Conservation (phyloP, 2,113 vertebrate species). For the Physeter macrocephalus region DNA sequence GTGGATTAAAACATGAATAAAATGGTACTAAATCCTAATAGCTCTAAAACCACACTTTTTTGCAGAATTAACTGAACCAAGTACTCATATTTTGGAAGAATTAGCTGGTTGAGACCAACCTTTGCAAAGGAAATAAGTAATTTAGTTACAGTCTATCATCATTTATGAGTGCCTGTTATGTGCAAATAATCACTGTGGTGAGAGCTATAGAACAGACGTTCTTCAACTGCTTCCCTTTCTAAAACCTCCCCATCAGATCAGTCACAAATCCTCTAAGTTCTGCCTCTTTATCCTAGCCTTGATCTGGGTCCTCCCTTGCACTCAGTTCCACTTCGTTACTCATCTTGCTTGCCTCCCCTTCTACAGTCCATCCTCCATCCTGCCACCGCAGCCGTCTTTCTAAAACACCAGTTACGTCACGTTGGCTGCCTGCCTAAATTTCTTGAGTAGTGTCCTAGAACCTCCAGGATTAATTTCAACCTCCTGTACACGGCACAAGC, state of each 20-base stretch:
- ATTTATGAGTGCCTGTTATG: background rate
- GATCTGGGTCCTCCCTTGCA: background rate
- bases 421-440: background rate
- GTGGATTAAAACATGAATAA: background rate
- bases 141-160: background rate
- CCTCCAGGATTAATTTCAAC: slow-evolving; percentile 31
- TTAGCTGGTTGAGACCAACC: background rate
- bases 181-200: background rate
- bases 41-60: background rate
- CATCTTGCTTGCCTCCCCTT: background rate
- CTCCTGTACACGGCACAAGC: slow-evolving; percentile 22
- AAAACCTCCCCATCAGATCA: background rate
- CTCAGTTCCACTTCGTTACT: background rate
- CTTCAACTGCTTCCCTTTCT: background rate
- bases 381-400: background rate
- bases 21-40: background rate
- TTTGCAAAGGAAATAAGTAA: background rate
- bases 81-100: background rate
- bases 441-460: background rate
- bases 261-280: background rate
- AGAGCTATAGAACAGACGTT: background rate
- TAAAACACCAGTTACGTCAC: background rate
- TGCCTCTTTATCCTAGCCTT: background rate
- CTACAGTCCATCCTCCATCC: background rate
- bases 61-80: background rate